Conservation (phyloP, 2,888 invertebrate species). For the Epistrophe eligans region DNA sequence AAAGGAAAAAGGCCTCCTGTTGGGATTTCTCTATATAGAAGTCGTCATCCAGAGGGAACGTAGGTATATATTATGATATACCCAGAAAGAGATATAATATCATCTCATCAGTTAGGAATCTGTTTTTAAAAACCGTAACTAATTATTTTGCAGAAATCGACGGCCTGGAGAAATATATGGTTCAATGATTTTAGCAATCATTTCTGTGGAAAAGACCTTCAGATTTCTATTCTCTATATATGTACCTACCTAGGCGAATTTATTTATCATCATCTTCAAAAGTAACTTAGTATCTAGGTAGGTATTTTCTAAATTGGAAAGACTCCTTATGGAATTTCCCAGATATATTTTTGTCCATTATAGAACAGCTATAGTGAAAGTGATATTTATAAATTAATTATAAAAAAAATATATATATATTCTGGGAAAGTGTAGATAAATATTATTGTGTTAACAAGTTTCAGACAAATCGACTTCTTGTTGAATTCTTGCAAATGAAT, state of each 20-base stretch:
- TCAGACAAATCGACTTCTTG: no score
- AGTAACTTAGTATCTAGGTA: no score
- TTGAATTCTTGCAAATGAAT: no score
- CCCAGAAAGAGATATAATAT: slow-evolving; percentile 4
- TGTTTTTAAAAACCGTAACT: slow-evolving; percentile 37
- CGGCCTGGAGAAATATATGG: neutral
- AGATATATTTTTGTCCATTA: no score
- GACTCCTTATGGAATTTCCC: no score
- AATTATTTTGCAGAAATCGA: slow-evolving; percentile 46
- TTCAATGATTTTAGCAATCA: slow-evolving; percentile 13
- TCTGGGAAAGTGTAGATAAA: no score
- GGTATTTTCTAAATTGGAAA: no score
- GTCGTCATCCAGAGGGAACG: neutral
- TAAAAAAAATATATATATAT: no score
- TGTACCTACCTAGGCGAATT: neutral
- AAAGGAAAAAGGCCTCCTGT: slow-evolving; percentile 33
- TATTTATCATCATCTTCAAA: neutral
- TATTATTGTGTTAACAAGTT: no score
- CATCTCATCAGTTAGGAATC: slow-evolving; percentile 3
- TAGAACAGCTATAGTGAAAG: no score
- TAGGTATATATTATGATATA: neutral
- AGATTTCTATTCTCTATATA: neutral
- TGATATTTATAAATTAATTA: no score
- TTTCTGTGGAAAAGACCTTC: neutral
- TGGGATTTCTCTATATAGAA: neutral